phyloP scores from a whole-genome alignment of 2,113 vertebrate genomes.

The Caranx melampygus region DNA sequence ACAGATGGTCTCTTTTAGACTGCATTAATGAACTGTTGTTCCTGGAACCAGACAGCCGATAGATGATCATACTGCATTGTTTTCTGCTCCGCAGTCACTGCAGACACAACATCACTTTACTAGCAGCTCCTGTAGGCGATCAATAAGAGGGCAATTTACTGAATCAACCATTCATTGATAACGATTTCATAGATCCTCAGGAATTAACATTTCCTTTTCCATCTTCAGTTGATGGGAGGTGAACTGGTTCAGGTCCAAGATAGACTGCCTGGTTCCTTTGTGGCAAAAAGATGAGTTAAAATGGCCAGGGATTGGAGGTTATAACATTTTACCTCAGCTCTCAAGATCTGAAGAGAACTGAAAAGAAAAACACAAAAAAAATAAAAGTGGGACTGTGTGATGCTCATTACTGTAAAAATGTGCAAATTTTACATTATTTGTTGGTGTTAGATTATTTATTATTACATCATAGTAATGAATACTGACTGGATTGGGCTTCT shows the following conservation, averaged over 20 bases:
- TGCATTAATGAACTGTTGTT: constrained; percentile 75
- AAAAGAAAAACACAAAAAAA: no score
- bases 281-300: no score
- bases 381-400: no score
- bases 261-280: no score
- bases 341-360: no score
- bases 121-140: constrained; percentile 23
- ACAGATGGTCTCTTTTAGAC: constrained; percentile 69
- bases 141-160: constrained; percentile 39
- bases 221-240: neutral
- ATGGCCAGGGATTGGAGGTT: no score
- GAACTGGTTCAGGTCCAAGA: neutral
- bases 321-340: no score
- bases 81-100: constrained; percentile 45
- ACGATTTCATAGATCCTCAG: constrained; percentile 1
- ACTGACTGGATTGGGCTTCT: no score
- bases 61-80: constrained; percentile 59
- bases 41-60: constrained; percentile 57
- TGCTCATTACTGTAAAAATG: no score
- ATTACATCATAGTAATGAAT: no score
- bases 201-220: constrained; percentile 20
- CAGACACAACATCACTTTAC: neutral
- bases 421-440: no score
- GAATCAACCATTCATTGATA: constrained; percentile 38
- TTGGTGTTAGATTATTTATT: no score